phyloP scores from a whole-genome alignment of 2,797 vertebrate genomes.

The Danio kyathit region DNA sequence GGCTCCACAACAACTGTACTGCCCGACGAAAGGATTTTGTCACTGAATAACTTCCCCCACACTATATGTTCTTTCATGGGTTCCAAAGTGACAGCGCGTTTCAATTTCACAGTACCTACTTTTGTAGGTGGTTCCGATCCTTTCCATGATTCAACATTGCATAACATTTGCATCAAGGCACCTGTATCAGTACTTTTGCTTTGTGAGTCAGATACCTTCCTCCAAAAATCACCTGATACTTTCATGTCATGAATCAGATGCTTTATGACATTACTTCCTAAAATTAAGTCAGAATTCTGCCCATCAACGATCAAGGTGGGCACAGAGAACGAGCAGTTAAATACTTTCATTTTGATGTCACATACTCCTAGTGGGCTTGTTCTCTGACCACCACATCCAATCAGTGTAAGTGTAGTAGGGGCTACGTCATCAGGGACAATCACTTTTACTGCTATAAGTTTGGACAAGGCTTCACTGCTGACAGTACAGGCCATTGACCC shows the following conservation, averaged over 20 bases:
- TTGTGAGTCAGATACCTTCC: not conserved
- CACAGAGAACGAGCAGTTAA: not conserved
- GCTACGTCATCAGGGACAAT: not conserved
- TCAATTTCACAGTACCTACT: not conserved
- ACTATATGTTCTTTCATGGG: conserved; percentile 9
- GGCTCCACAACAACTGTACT: too few relatives aligned
- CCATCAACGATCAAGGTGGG: not conserved
- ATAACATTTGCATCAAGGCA: not conserved
- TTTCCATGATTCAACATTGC: conserved; percentile 1
- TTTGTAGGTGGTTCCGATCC: not conserved
- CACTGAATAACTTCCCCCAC: not conserved
- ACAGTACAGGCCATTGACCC: conserved; percentile 10
- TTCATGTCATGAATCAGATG: not conserved
- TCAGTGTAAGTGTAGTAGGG: not conserved
- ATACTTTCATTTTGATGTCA: not conserved
- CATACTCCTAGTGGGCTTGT: not conserved
- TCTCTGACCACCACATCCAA: conserved; percentile 3
- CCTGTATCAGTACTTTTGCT: not conserved
- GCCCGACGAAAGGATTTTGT: not conserved
- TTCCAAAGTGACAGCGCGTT: not conserved
- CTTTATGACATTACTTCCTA: conserved; percentile 9
- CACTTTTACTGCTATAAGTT: not conserved
- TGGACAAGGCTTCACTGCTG: not conserved
- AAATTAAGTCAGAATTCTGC: not conserved
- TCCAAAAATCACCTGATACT: not conserved